A percentile compares a stretch with the other conserved stretches of the same genome.
phyloP scores from a whole-genome alignment of 2,113 vertebrate genomes.

The Hypomesus transpacificus region DNA sequence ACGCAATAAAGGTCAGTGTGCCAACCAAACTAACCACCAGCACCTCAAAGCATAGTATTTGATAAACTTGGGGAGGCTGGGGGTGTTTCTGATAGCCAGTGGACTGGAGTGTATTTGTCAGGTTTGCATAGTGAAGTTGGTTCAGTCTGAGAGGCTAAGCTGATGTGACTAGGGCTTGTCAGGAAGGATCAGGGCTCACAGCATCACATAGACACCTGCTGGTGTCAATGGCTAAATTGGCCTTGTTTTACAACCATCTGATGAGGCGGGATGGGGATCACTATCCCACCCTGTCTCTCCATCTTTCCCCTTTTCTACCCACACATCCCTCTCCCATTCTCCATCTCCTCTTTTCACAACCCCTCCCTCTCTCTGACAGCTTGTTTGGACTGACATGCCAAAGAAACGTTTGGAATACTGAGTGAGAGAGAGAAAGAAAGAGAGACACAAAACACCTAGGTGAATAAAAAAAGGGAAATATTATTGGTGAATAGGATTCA shows the following conservation, averaged over 20 bases:
- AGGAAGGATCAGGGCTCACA: conserved; percentile 47
- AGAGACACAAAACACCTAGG: conserved; percentile 6
- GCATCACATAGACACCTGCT: conserved; percentile 34
- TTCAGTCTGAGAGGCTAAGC: not conserved
- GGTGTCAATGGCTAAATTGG: conserved; percentile 47
- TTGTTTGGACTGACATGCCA: conserved; percentile 30
- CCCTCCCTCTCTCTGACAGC: conserved; percentile 34
- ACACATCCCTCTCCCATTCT: conserved; percentile 6
- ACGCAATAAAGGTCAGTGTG: too few species aligned
- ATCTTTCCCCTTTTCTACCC: not conserved
- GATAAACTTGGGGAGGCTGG: too few species aligned
- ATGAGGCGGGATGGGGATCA: conserved; percentile 29
- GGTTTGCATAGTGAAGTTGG: not conserved
- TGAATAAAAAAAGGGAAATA: conserved; percentile 9
- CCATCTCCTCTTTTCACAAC: too few species aligned
- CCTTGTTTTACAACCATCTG: conserved; percentile 49
- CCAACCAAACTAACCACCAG: too few species aligned
- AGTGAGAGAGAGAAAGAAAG: conserved; percentile 9
- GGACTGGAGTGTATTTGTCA: not conserved
- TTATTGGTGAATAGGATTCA: not conserved
- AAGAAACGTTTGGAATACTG: conserved; percentile 35
- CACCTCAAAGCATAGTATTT: too few species aligned
- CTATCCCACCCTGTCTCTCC: not conserved
- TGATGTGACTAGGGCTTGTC: conserved; percentile 9
- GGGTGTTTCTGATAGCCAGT: too few species aligned